These are phyloP conservation scores for Drosophila paramelanica DNA, from an alignment of 2,888 invertebrate genomes.

Conservation along the genomic window DNA sequence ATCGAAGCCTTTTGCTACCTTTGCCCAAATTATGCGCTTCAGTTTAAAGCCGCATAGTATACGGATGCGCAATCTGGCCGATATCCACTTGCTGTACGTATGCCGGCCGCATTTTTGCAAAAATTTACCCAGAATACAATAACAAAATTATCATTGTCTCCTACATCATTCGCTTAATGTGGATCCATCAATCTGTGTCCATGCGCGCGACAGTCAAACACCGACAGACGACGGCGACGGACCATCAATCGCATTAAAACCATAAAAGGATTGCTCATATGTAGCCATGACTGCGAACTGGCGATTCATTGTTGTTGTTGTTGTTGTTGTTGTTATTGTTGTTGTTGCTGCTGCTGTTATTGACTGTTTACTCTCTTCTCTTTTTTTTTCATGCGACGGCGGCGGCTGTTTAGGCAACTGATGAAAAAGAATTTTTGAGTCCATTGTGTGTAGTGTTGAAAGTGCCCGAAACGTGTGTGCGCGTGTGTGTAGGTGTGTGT, in stretches of 20 bases:
- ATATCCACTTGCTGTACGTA: constrained; percentile 48
- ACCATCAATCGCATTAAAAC: constrained; percentile 83
- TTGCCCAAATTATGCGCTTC: constrained; percentile 69
- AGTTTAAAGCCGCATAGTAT: constrained; percentile 45
- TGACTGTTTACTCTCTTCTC: constrained; percentile 26
- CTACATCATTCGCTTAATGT: constrained; percentile 76
- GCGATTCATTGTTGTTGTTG: constrained; percentile 32
- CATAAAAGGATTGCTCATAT: constrained; percentile 82
- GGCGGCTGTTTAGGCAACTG: constrained; percentile 55
- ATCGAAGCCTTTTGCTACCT: constrained; percentile 41
- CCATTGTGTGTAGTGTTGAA: constrained; percentile 65
- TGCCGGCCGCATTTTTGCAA: constrained; percentile 16
- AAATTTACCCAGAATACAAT: constrained; percentile 65
- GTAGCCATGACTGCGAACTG: constrained; percentile 53
- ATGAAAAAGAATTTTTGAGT: constrained; percentile 76
- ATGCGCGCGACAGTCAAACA: constrained; percentile 80
- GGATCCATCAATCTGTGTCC: constrained; percentile 83
- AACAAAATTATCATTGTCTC: constrained; percentile 80
- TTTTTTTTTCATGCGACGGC: constrained; percentile 32
- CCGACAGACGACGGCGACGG: constrained; percentile 57
- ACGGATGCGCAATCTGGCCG: constrained; percentile 15
- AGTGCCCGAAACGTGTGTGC: constrained; percentile 51
- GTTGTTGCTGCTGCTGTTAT: constrained; percentile 34
- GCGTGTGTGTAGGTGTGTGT: constrained; percentile 18
- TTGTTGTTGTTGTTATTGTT: constrained; percentile 29